These are phyloP conservation scores for Syngnathoides biaculeatus DNA, from an alignment of 2,113 vertebrate genomes.

Conservation along the genomic window DNA sequence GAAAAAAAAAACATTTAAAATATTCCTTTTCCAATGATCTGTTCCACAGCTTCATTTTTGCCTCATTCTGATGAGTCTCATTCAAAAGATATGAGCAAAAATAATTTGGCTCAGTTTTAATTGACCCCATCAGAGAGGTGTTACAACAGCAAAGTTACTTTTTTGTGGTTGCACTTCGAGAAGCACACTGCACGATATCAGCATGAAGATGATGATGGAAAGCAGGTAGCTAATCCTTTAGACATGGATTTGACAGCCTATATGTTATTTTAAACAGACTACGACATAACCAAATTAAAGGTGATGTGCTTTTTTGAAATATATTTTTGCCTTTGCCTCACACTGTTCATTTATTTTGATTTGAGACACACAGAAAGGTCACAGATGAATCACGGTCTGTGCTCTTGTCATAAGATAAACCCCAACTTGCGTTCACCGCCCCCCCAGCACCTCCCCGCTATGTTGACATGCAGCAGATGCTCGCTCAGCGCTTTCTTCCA, in stretches of 20 bases:
- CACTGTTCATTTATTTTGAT: constrained; percentile 48
- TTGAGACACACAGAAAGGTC: constrained; percentile 55
- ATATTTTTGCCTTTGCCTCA: constrained; percentile 11
- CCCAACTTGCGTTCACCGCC: not conserved
- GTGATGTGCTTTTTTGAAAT: constrained; percentile 19
- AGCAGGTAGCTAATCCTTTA: not conserved
- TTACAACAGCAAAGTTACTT: not conserved
- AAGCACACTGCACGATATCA: not conserved
- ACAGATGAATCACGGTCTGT: constrained; percentile 53
- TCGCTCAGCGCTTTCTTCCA: constrained; percentile 6
- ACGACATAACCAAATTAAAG: constrained; percentile 35
- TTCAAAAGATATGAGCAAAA: not conserved
- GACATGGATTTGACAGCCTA: not conserved
- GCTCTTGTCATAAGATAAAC: constrained; percentile 30
- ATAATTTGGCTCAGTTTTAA: not conserved
- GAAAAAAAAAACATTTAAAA: not conserved
- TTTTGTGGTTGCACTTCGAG: not conserved
- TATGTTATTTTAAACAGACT: not conserved
- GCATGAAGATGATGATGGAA: not conserved
- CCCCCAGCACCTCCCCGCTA: not conserved
- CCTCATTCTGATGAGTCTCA: not conserved
- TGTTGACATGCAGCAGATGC: constrained; percentile 41
- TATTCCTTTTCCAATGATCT: not conserved
- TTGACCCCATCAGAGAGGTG: not conserved
- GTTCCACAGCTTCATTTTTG: not conserved